Conservation (phyloP, 2,113 vertebrate genomes). For the Zapornia atra region DNA sequence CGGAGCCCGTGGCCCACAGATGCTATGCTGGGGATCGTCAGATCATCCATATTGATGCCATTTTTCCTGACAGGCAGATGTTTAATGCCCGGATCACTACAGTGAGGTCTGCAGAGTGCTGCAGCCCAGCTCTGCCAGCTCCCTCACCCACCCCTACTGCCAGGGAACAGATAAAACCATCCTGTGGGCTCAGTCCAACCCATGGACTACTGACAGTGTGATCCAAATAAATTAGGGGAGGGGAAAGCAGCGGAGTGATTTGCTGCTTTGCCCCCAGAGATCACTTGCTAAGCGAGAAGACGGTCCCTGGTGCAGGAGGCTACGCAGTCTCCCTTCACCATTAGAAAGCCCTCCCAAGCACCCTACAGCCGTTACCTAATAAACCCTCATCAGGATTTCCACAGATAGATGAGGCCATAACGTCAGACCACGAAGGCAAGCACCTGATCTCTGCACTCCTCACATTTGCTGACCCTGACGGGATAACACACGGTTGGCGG, state of each 20-base stretch:
- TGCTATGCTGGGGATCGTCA: accelerated
- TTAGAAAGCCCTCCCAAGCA: background rate
- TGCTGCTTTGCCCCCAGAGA: background rate
- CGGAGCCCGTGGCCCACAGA: background rate
- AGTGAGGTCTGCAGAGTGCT: background rate
- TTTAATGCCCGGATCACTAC: background rate
- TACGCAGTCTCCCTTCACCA: background rate
- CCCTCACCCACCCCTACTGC: background rate
- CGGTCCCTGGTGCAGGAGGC: accelerated
- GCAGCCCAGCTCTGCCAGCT: background rate
- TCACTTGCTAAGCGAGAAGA: background rate
- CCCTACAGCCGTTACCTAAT: accelerated
- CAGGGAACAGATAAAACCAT: background rate
- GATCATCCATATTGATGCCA: background rate
- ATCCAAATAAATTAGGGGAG: background rate
- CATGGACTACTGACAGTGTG: too few species aligned
- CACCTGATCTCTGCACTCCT: background rate
- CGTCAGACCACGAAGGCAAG: accelerated
- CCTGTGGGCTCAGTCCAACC: accelerated
- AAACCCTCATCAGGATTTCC: background rate
- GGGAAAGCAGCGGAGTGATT: background rate
- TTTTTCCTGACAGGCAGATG: conserved; percentile 45
- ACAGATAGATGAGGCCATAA: background rate
- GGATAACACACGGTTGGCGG: background rate
- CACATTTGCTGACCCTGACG: background rate